Conservation (phyloP, 2,797 vertebrate genomes). For the Tolypeutes matacus region DNA sequence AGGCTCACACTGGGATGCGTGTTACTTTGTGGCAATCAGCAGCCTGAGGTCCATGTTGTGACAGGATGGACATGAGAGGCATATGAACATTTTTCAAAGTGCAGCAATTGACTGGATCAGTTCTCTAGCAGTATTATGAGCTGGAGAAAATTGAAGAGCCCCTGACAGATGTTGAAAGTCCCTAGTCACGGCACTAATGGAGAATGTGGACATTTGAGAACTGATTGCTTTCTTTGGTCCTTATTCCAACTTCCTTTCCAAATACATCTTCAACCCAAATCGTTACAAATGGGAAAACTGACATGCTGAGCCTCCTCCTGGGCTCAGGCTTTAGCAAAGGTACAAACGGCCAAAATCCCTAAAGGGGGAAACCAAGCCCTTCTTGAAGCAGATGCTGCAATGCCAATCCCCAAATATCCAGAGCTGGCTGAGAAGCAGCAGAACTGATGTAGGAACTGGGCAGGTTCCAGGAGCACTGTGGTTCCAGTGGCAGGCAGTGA, state of each 20-base stretch:
- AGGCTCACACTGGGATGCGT: background rate
- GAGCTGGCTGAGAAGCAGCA: background rate
- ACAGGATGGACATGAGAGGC: background rate
- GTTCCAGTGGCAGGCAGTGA: background rate
- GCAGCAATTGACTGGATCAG: background rate
- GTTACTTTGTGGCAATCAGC: background rate
- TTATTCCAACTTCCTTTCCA: conserved; percentile 19
- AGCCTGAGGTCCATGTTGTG: background rate
- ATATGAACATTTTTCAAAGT: background rate
- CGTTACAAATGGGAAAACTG: background rate
- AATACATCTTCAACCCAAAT: background rate
- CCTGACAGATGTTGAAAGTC: background rate
- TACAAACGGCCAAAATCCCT: background rate
- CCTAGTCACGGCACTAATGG: background rate
- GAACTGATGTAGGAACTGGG: background rate
- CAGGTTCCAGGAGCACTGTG: background rate
- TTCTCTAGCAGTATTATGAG: background rate
- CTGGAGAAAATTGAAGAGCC: background rate
- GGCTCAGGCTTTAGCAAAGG: background rate
- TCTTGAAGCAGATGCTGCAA: background rate
- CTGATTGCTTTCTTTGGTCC: background rate
- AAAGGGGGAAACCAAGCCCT: background rate
- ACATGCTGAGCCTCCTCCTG: background rate
- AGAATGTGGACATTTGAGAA: background rate
- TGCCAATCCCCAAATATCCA: background rate